Base-by-base conservation (phyloP, 2,113 vertebrate genomes). In the Solea senegalensis region DNA sequence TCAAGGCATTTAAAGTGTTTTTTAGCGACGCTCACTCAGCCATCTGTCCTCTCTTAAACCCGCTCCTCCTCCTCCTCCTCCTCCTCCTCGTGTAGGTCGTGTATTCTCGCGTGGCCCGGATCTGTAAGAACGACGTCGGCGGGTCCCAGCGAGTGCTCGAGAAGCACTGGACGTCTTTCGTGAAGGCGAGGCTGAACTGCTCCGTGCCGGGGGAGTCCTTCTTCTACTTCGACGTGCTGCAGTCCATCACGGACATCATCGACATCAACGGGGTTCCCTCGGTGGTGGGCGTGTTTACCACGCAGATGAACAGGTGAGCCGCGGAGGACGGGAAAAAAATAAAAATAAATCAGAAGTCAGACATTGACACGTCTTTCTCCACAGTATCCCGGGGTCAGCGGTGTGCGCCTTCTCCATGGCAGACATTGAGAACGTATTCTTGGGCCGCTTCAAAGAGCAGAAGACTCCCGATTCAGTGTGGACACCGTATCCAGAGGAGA, bases 191-290 rank as follows among this genome's bases (percentile, higher is more conserved):
- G 16, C 94, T 99, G 46, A 99, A 98, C 90, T 99, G 98, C 73
- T 99, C 98, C 0, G 96, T 99, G 71, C 97, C 98, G 0, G 98
- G 98, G 65, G 98, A 99, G 88, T 98, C 98, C 0, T 98, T 98
- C 88, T 99, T 99, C 94, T 99, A 99, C 91, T 99, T 99, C 9
- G 97, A 99, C 61, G 97, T 99, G 12, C 95, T 99, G 54, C 98
- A 99, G 92, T 96, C 98, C 51, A 92, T 99, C 87, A 99, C 97
- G 8, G 95, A 98, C 89, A 97, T 99, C 76, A 95, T 98, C 84
- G 76, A 95, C 86, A 96, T 99, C 89, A 95, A 94, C 26, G 97
- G 97, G 1, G 80, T 96, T 69, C 96, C 96, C 21, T 96, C 92
- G 0, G 95, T 99, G 60, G 94, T 99, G 0, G 98, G 97, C 0